phyloP scores from a whole-genome alignment of 2,797 vertebrate species.

The Gallirallus australis region DNA sequence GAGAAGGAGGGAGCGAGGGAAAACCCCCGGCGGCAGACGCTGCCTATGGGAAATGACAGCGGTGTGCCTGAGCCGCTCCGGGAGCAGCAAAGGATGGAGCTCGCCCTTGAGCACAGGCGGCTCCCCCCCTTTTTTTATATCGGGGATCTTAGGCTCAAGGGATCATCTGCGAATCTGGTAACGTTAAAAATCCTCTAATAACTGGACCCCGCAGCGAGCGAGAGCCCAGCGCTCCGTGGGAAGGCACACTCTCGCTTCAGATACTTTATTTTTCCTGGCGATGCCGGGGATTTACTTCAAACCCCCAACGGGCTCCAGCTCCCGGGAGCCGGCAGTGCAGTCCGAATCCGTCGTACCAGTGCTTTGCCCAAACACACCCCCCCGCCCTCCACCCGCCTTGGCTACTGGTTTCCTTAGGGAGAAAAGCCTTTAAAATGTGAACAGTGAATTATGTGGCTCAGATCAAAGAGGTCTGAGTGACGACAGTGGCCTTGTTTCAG shows the following conservation, averaged over 20 bases:
- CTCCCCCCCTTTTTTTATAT: not conserved
- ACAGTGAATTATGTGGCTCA: not conserved
- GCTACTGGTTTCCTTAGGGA: not conserved
- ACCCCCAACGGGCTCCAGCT: not conserved
- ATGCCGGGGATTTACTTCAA: conserved; percentile 3
- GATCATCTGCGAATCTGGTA: conserved; percentile 13
- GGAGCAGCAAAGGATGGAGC: not conserved
- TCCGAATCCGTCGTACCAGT: not conserved
- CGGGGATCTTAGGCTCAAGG: not conserved
- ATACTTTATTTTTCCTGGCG: not conserved
- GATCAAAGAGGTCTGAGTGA: not conserved
- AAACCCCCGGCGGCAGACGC: not conserved
- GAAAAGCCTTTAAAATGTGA: not conserved
- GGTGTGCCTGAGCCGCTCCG: not conserved
- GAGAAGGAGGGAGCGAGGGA: not conserved
- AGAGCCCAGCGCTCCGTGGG: not conserved
- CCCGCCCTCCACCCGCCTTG: not conserved
- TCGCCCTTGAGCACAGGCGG: not conserved
- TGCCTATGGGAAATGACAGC: not conserved
- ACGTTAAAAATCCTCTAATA: conserved; percentile 14
- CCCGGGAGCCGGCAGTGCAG: not conserved
- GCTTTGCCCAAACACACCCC: not conserved
- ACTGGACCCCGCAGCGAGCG: not conserved
- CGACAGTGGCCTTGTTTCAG: not conserved
- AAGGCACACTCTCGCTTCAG: not conserved